These are phyloP conservation scores for Menidia beryllina DNA, from an alignment of 2,113 vertebrate species.

Conservation along the genomic window DNA sequence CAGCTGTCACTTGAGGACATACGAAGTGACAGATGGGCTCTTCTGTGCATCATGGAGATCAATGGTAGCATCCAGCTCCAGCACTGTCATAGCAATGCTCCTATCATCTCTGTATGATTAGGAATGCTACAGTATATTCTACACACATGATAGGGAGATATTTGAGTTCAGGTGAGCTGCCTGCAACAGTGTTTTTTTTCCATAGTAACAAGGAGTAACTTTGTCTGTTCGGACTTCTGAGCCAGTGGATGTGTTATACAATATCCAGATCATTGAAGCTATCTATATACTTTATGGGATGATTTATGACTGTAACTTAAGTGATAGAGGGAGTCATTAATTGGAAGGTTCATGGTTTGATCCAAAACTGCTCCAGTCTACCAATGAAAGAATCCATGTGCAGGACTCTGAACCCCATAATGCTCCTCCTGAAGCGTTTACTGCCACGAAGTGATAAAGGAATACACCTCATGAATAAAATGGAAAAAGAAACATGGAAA, in stretches of 20 bases:
- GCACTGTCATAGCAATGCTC: neutral
- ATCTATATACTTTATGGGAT: neutral
- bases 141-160: neutral
- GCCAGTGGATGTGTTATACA: neutral
- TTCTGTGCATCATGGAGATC: too few relatives aligned
- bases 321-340: neutral
- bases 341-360: neutral
- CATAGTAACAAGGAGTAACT: neutral
- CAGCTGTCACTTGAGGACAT: neutral
- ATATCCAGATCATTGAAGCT: neutral
- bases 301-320: neutral
- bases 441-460: too few relatives aligned
- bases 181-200: too few relatives aligned
- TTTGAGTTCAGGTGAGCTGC: neutral
- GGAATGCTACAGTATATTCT: too few relatives aligned
- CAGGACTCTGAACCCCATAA: too few relatives aligned
- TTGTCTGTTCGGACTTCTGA: neutral
- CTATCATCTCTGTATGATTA: too few relatives aligned
- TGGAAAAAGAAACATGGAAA: too few relatives aligned
- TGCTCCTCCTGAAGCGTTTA: too few relatives aligned
- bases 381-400: too few relatives aligned
- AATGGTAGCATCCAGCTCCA: neutral
- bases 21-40: neutral
- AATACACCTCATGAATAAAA: too few relatives aligned
- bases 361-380: too few relatives aligned